Base-by-base conservation (phyloP, 2,797 vertebrate species). In the Knipowitschia caucasica region DNA sequence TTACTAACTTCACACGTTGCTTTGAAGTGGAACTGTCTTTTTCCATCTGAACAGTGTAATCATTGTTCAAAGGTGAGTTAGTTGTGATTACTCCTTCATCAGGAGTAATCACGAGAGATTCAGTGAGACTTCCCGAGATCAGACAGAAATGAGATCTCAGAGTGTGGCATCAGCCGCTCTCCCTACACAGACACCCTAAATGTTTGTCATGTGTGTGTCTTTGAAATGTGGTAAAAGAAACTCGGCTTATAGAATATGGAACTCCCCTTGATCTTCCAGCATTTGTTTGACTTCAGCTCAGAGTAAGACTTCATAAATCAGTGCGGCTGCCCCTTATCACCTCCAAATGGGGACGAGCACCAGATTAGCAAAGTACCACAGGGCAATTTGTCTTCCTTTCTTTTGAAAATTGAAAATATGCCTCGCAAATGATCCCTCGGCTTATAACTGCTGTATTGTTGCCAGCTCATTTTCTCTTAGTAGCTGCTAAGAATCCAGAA, bases 341-440 rank as follows among this genome's bases (percentile, higher is more conserved):
- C 60, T 59, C 12, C 24, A 55, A 64, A 72, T 69, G 50, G 47
- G 45, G 53, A 58, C 50, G 60, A 27, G 15, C 58, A 67, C 80
- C 71, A 66, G 62, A 83, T 83, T 69, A 56, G 50, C 23, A 42
- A 51, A 40, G 33, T 61, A 47, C 34, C 52, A 25, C 59, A 47
- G 31, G 54, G 20, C 36, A 54, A 61, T 59, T 39, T 24, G 8
- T 54, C 40, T 62, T 51, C 50, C 47, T 47, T 62, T 68, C 44
- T 62, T 69, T 76, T 71, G 29, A 63, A 61, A 68, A 71, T 75
- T 73, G 62, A 68, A 33, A 49, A 50, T 35, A 36, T 62, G 36
- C 58, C 39, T 21, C 4, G 12, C 55, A 72, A 67, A 73, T 64
- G 67, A 46, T 56, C 45, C 62, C 25, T 39, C 25, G 49, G 15